Conservation (phyloP, 2,888 invertebrate genomes). For the Ornithoptera priamus region DNA sequence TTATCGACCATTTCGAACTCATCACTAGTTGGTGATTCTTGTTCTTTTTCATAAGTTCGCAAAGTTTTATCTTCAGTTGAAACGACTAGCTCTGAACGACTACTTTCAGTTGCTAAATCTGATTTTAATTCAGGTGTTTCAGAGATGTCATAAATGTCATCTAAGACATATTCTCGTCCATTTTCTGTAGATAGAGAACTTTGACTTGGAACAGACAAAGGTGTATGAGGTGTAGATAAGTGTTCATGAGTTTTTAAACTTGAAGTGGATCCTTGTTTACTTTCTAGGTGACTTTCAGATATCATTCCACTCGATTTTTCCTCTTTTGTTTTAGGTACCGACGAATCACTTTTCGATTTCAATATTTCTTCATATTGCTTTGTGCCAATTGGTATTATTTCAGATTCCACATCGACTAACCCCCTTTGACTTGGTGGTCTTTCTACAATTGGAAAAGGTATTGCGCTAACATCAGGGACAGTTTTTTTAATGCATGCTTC, state of each 20-base stretch:
- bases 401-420: conserved; percentile 70
- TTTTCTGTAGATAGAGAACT: conserved; percentile 84
- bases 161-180: conserved; percentile 82
- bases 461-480: conserved; percentile 55
- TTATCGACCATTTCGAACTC: conserved; percentile 94
- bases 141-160: conserved; percentile 79
- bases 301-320: conserved; percentile 67
- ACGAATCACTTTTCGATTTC: conserved; percentile 75
- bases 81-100: conserved; percentile 80
- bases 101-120: conserved; percentile 68
- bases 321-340: conserved; percentile 72
- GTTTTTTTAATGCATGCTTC: conserved; percentile 64
- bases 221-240: conserved; percentile 80
- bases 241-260: conserved; percentile 78
- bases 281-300: conserved; percentile 66
- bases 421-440: conserved; percentile 73
- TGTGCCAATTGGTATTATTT: conserved; percentile 68
- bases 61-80: conserved; percentile 81
- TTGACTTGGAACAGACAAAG: conserved; percentile 82
- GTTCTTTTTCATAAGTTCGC: conserved; percentile 77
- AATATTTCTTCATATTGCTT: conserved; percentile 74
- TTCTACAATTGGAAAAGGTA: conserved; percentile 74
- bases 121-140: conserved; percentile 81
- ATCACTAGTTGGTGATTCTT: conserved; percentile 89
- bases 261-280: conserved; percentile 81